Conservation (phyloP, 2,797 vertebrate species). For the Halcyon chelicuti region DNA sequence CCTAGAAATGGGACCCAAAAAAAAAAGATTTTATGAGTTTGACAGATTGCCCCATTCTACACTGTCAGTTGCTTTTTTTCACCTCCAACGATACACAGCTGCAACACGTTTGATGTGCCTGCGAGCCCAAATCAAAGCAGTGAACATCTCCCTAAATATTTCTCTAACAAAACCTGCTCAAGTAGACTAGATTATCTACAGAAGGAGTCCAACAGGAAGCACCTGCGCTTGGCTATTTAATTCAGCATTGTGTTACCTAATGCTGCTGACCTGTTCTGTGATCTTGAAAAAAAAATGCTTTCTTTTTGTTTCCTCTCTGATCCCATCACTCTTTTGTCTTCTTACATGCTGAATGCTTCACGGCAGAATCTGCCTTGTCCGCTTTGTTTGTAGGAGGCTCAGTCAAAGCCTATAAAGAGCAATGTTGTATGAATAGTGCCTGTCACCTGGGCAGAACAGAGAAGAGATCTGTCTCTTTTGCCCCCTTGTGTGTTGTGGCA, state of each 20-base stretch:
- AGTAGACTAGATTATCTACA: background rate
- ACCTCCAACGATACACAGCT: background rate
- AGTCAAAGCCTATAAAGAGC: background rate
- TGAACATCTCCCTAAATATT: constrained; percentile 17
- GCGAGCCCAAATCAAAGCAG: constrained; percentile 15
- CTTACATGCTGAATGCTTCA: background rate
- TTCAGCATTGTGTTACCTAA: constrained; percentile 11
- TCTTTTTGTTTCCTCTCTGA: constrained; percentile 10
- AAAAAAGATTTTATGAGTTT: background rate
- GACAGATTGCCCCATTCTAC: background rate
- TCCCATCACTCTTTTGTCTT: constrained; percentile 29
- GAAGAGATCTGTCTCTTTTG: background rate
- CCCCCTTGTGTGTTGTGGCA: background rate
- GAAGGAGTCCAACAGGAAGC: constrained; percentile 4
- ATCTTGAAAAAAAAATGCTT: background rate
- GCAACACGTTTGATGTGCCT: constrained; percentile 6
- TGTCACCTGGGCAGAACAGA: background rate
- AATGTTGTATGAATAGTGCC: background rate
- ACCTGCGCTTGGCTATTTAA: constrained; percentile 30
- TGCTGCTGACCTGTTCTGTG: constrained; percentile 20
- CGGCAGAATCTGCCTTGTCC: background rate
- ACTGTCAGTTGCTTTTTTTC: background rate
- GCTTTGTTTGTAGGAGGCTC: constrained; percentile 7
- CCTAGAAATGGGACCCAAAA: background rate
- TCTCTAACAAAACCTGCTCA: constrained; percentile 19